Percentiles rank a stretch among this genome's conserved stretches.
Evolutionary conservation across 1,140 invertebrate genomes (phyloP).

Genomic region (Hermetia illucens): DNA sequence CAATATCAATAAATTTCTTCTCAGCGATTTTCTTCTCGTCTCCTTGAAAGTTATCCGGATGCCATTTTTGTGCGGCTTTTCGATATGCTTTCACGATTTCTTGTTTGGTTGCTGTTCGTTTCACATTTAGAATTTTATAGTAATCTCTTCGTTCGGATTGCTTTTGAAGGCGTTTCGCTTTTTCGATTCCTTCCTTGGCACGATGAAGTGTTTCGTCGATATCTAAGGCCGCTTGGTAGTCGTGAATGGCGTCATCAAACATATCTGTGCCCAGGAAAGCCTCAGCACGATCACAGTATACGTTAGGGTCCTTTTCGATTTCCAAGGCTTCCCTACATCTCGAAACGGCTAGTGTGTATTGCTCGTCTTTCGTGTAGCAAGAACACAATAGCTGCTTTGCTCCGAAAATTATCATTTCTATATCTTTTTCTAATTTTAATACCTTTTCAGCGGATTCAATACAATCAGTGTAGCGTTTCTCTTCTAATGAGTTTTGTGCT

Average conservation of each 20-base stretch:
- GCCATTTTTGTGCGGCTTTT: conserved; percentile 96
- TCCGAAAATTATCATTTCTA: conserved; percentile 55
- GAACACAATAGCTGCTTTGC: conserved; percentile 60
- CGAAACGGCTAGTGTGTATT: conserved; percentile 47
- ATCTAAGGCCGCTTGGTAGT: conserved; percentile 76
- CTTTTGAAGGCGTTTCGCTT: conserved; percentile 88
- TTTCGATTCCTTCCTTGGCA: conserved; percentile 78
- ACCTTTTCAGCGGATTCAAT: conserved; percentile 54
- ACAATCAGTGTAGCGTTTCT: conserved; percentile 61
- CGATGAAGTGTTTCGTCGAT: conserved; percentile 65
- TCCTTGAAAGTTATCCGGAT: conserved; percentile 90
- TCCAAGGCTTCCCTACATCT: conserved; percentile 70
- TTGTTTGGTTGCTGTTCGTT: conserved; percentile 69
- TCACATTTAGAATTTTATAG: conserved; percentile 86
- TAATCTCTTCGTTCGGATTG: conserved; percentile 90
- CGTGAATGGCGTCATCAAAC: conserved; percentile 84
- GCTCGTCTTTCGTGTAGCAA: conserved; percentile 56
- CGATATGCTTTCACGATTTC: conserved; percentile 95
- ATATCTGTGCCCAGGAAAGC: conserved; percentile 80
- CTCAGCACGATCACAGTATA: conserved; percentile 85
- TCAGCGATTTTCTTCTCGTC: conserved; percentile 92
- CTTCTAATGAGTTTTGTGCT: conserved; percentile 53
- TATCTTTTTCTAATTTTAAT: conserved; percentile 50
- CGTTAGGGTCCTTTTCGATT: conserved; percentile 58
- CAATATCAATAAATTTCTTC: conserved; percentile 98